Percentiles rank a stretch among this genome's conserved stretches.
Conservation (phyloP, 2,113 vertebrate genomes). For the Tragulus kanchil region DNA sequence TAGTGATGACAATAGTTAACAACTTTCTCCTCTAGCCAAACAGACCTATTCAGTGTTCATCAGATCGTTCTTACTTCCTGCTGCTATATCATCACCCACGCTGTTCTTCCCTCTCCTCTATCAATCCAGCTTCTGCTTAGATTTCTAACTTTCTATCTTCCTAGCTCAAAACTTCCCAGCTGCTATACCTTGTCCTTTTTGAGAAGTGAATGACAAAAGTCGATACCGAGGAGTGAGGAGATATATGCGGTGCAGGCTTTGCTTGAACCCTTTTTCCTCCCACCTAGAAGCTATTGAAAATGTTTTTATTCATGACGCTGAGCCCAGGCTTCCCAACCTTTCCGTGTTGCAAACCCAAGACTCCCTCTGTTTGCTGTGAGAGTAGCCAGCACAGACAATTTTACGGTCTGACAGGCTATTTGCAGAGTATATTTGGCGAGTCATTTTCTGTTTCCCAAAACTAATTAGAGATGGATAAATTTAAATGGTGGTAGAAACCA, state of each 20-base stretch:
- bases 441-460: slow-evolving; percentile 82
- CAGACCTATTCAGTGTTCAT: neutral
- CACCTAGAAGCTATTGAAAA: neutral
- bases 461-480: slow-evolving; percentile 81
- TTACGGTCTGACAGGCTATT: slow-evolving; percentile 68
- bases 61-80: neutral
- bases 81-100: accelerated
- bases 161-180: neutral
- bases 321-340: neutral
- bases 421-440: slow-evolving; percentile 73
- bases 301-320: neutral
- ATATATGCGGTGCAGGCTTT: neutral
- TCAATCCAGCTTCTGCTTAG: neutral
- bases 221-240: neutral
- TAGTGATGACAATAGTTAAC: neutral
- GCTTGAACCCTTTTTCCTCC: neutral
- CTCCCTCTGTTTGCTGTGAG: slow-evolving; percentile 63
- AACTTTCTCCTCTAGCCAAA: neutral
- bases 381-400: neutral
- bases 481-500: slow-evolving; percentile 81
- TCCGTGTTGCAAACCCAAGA: neutral
- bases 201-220: neutral
- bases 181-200: neutral
- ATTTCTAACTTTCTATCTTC: neutral
- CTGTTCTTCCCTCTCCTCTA: neutral